Evolutionary conservation across 2,113 vertebrate genomes (phyloP).

Genomic region (Eulemur macaco): DNA sequence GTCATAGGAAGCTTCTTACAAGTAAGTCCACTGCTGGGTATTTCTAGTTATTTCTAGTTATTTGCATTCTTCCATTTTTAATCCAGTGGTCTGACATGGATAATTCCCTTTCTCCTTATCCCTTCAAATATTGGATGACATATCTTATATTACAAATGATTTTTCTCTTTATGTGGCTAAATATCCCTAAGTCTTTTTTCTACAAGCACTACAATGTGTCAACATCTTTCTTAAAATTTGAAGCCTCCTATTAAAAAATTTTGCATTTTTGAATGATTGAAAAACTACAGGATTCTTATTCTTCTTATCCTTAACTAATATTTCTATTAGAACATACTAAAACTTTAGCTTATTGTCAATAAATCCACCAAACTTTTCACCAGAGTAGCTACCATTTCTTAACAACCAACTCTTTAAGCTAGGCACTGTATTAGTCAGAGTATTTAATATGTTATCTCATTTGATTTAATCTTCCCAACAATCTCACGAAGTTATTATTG

Average conservation of each 20-base stretch:
- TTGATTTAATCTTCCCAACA: background rate
- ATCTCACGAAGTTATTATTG: background rate
- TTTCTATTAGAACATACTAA: background rate
- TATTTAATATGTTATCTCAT: background rate
- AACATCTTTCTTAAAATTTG: background rate
- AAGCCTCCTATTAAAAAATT: background rate
- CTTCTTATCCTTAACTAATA: background rate
- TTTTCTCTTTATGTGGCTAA: conserved; percentile 8
- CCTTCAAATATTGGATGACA: background rate
- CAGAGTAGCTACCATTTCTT: background rate
- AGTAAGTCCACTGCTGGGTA: background rate
- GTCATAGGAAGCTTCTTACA: background rate
- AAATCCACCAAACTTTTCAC: background rate
- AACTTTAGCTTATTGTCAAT: background rate
- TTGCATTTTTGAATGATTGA: background rate
- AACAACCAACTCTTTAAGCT: background rate
- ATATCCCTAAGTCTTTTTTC: background rate
- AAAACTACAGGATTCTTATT: background rate
- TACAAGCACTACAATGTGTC: background rate
- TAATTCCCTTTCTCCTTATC: background rate
- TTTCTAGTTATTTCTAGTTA: background rate
- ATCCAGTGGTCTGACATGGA: background rate
- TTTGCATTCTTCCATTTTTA: background rate
- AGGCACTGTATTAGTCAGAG: background rate
- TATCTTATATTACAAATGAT: background rate